Percentiles rank a stretch among this genome's conserved stretches.
These are phyloP conservation scores for Geophilus truncorum DNA, from an alignment of 2,888 invertebrate genomes.

Conservation along the genomic window DNA sequence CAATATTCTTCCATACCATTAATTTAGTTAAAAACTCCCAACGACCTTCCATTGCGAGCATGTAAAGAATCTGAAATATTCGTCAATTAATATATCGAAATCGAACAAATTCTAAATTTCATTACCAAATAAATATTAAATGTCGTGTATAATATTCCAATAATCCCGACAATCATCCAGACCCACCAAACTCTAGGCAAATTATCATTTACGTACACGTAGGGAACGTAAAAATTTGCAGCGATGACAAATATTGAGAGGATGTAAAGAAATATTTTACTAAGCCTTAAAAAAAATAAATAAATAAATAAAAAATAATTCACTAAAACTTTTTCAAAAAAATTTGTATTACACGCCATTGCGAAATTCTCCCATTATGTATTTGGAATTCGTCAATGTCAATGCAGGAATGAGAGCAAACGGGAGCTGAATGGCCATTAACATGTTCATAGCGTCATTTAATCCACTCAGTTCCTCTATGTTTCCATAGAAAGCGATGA, in stretches of 20 bases:
- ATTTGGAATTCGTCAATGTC: conserved; percentile 71
- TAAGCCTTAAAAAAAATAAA: background rate
- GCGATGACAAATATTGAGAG: background rate
- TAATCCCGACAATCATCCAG: conserved; percentile 2
- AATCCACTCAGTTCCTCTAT: conserved; percentile 67
- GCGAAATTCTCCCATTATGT: conserved; percentile 78
- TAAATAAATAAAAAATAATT: background rate
- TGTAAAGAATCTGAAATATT: background rate
- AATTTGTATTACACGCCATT: conserved; percentile 61
- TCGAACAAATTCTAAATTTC: background rate
- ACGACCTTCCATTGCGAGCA: background rate
- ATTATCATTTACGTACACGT: background rate
- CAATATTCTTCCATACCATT: no score
- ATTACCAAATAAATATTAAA: conserved; percentile 30
- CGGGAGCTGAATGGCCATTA: conserved; percentile 80
- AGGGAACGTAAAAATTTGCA: background rate
- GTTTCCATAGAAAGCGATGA: conserved; percentile 56
- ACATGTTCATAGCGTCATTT: conserved; percentile 80
- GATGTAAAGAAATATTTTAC: background rate
- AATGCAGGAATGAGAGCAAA: conserved; percentile 81
- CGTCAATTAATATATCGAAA: background rate
- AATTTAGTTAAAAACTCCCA: no score
- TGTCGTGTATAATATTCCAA: background rate
- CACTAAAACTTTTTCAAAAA: background rate
- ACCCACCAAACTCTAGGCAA: background rate